Evolutionary conservation across 2,888 invertebrate genomes (phyloP).

Genomic region (Mesorhabditis spiculigera): DNA sequence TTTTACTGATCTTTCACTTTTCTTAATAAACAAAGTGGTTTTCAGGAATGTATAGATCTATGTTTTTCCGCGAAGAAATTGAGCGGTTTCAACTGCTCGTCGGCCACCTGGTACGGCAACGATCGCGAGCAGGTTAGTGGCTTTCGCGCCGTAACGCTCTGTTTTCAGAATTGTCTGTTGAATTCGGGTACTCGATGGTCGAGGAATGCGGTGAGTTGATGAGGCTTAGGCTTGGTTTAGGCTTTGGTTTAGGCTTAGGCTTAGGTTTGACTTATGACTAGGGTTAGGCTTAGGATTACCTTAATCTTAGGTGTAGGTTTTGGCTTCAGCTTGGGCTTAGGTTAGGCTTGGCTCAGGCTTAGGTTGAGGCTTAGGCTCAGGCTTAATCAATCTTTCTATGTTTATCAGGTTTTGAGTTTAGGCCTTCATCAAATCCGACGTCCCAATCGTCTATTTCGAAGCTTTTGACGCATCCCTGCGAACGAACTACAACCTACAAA

Average conservation of each 20-base stretch:
- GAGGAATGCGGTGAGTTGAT: not conserved
- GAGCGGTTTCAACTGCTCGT: not conserved
- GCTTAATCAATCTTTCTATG: no score
- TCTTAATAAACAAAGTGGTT: not conserved
- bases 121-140: not conserved
- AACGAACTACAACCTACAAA: not conserved
- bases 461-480: not conserved
- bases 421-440: not conserved
- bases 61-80: not conserved
- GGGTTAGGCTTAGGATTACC: no score
- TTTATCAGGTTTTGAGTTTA: not conserved
- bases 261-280: no score
- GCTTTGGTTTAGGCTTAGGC: no score
- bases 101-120: not conserved
- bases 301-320: no score
- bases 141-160: not conserved
- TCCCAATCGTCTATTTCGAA: not conserved
- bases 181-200: not conserved
- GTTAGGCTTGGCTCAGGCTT: no score
- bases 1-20: no score
- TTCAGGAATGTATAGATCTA: not conserved
- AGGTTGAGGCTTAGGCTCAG: no score
- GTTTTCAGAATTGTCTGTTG: not conserved
- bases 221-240: no score
- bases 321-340: no score